Base-by-base conservation (phyloP, 2,888 invertebrate genomes). In the Hirudinaria manillensis region DNA sequence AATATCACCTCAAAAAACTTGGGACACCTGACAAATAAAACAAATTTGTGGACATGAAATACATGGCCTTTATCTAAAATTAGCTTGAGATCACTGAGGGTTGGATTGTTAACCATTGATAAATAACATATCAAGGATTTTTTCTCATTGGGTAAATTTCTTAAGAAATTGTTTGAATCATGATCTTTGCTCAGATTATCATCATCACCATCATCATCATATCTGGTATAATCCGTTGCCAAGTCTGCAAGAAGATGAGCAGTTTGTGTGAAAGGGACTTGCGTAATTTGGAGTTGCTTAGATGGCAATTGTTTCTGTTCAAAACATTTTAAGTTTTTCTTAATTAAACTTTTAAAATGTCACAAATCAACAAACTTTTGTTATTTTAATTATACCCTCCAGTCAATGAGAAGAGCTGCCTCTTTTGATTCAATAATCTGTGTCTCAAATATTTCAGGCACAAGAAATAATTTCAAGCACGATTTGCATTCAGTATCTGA, bases 41-140 rank as follows among this genome's bases (percentile, higher is more conserved):
- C 38, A 24, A 73, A 73, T 34, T 73, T 73, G 32, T 73, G 73
- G 16, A 34, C 73, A 36, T 73, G 61, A 55, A 73, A 38, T 1
- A 65, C 65, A n/a, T 65, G 45, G 2, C 13, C 56, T 53, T 51
- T 13, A 24, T 34, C 68, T 6, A 68, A 34, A 32, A 68, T n/a
- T 24, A 68, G 32, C 36, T 68, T 68, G 29, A 68, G 32, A 68
- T 68, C 68, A 68, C 68, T 68, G 32, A 68, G 36, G 29, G 34
- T 68, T 34, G 68, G 68, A 68, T 68, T 68, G 21, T 68, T 36
- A 1, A 68, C 36, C 68, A 68, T 68, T 2, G 36, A 16, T 16
- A 61, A 19, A 61, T 61, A 61, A 61, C 61, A 61, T n/a, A 27
- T 29, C 61, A 29, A 61, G 19, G 61, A 61, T 61, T 61, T 61